A percentile compares a stretch with the other conserved stretches of the same genome.
phyloP scores from a whole-genome alignment of 2,797 vertebrate species.

The Sebastes matsubarae region DNA sequence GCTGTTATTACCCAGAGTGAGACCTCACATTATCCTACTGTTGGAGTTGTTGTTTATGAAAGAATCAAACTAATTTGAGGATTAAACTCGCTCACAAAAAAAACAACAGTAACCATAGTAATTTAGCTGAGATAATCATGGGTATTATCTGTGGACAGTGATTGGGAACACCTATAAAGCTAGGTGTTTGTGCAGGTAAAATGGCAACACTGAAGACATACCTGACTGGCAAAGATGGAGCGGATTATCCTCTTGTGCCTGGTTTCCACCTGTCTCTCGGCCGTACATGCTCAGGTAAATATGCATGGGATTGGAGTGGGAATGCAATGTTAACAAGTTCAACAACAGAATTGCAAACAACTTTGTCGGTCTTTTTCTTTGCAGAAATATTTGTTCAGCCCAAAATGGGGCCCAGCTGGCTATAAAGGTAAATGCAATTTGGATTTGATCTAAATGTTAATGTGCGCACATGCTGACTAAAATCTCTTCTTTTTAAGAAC shows the following conservation, averaged over 20 bases:
- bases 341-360: background rate
- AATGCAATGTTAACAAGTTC: background rate
- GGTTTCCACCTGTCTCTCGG: conserved; percentile 57
- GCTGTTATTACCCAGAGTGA: conserved; percentile 71
- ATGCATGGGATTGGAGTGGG: background rate
- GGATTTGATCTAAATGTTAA: background rate
- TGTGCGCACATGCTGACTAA: background rate
- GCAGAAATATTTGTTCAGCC: conserved; percentile 64
- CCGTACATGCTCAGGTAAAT: conserved; percentile 73
- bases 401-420: conserved; percentile 66
- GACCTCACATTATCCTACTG: conserved; percentile 71
- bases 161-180: conserved; percentile 77
- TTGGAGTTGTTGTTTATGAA: conserved; percentile 69
- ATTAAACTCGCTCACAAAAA: conserved; percentile 70
- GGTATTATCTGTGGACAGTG: conserved; percentile 63
- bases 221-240: conserved; percentile 69
- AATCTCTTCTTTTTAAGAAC: conserved; percentile 53
- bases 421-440: conserved; percentile 61
- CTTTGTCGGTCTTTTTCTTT: conserved; percentile 19
- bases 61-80: conserved; percentile 71
- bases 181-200: conserved; percentile 54
- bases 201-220: conserved; percentile 59
- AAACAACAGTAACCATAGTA: conserved; percentile 60
- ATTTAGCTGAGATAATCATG: conserved; percentile 72
- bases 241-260: conserved; percentile 70